Evolutionary conservation across 2,113 vertebrate genomes (phyloP), one percentile per base, ranked within the genome.

Genomic region (Carlito syrichta): DNA sequence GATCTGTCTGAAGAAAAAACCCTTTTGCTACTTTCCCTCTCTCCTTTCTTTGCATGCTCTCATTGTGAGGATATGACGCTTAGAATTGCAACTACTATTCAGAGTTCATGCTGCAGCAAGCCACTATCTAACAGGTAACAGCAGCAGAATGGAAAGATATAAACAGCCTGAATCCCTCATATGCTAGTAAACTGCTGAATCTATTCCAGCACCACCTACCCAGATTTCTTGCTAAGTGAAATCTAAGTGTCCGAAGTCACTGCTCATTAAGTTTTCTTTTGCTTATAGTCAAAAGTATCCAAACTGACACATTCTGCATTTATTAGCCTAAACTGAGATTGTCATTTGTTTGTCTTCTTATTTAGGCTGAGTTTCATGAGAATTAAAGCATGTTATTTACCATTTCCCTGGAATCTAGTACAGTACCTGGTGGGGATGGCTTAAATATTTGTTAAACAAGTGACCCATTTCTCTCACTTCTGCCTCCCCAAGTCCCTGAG

Each of bases 181-280:
- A 68, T 0, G 6, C 40, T 16, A 17, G 48, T 20, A 32, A 58
- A 43, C 35, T 8, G 48, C 63, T 73, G n/a, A 38, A 38, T 66
- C 66, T 2, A 17, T 13, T 40, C 60, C 74, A 58, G 76, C 43
- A 69, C 77, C 78, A 56, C 56, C 48, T 23, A 22, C 16, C 68
- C 56, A 32, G 35, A 54, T 82, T 38, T 77, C 89, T 86, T n/a
- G 22, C 43, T 79, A 93, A 94, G 60, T 83, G 86, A 97, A 83
- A 74, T 71, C 54, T 86, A 83, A 94, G 78, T 56, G 62, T 56
- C 62, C 89, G 32, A 22, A 74, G 74, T 91, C 68, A 86, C 56
- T 76, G 54, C 74, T 78, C 83, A 62, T 74, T 93, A 89, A 10
- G 19, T 27, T 45, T 84, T 50, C 66, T 83, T 92, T 73, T 58